phyloP scores from a whole-genome alignment of 2,888 invertebrate species.

The Drosophila bunnanda region DNA sequence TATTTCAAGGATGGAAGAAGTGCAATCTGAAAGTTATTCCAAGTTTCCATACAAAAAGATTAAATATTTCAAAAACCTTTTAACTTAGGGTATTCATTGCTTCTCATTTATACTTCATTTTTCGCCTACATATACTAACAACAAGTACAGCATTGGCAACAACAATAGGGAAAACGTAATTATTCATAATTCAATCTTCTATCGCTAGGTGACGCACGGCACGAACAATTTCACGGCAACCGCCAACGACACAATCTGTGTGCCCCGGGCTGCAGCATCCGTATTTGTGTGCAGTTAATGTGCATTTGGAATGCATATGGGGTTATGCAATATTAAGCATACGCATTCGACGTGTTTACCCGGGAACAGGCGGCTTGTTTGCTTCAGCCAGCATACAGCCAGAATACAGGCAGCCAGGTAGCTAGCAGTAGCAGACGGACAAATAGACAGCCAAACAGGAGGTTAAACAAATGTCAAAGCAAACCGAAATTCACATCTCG shows the following conservation, averaged over 20 bases:
- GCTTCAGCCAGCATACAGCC: constrained; percentile 1
- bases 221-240: constrained; percentile 62
- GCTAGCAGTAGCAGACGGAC: background rate
- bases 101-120: background rate
- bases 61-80: background rate
- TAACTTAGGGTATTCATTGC: constrained; percentile 1
- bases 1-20: too few species aligned
- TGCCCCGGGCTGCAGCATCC: constrained; percentile 19
- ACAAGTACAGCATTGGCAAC: constrained; percentile 7
- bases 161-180: constrained; percentile 59
- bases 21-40: background rate
- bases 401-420: background rate
- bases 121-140: constrained; percentile 1
- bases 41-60: background rate
- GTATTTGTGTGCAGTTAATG: constrained; percentile 57
- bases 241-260: constrained; percentile 47
- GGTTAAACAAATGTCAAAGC: constrained; percentile 72
- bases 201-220: constrained; percentile 69
- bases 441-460: constrained; percentile 30
- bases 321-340: constrained; percentile 74
- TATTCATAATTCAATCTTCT: constrained; percentile 77
- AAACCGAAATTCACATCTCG: constrained; percentile 60
- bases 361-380: constrained; percentile 27
- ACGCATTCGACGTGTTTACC: constrained; percentile 66
- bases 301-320: constrained; percentile 76